phyloP scores from a whole-genome alignment of 2,888 invertebrate species.

The Rhabditoides inermis region DNA sequence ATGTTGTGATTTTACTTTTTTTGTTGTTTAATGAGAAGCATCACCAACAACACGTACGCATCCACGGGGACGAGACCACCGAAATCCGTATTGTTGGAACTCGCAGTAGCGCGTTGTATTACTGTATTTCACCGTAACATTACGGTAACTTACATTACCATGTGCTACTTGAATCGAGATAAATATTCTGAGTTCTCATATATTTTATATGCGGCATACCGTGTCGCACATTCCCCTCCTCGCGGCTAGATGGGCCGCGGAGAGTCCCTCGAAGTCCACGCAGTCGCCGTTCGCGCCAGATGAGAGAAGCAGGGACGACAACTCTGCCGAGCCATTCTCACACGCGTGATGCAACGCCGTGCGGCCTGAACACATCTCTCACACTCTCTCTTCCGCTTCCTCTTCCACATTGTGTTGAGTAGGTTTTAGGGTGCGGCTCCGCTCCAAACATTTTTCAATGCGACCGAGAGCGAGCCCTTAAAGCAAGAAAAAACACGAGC shows the following conservation, averaged over 20 bases:
- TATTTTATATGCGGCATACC: slow-evolving; percentile 8
- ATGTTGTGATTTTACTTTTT: no score
- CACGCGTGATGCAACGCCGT: slow-evolving; percentile 30
- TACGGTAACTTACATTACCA: not conserved
- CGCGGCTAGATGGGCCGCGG: slow-evolving; percentile 28
- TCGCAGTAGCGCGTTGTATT: not conserved
- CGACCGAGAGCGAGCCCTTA: no score
- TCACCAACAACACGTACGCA: no score
- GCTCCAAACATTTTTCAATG: not conserved
- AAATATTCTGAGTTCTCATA: not conserved
- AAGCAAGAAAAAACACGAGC: no score
- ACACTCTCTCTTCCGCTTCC: not conserved
- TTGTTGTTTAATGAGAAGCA: no score
- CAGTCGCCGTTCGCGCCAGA: slow-evolving; percentile 23
- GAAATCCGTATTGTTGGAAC: no score
- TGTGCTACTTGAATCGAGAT: not conserved
- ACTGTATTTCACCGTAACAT: not conserved
- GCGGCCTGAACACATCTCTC: slow-evolving; percentile 13
- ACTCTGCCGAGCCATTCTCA: slow-evolving; percentile 20
- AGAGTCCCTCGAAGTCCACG: slow-evolving; percentile 21
- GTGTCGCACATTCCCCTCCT: slow-evolving; percentile 30
- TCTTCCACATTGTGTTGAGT: not conserved
- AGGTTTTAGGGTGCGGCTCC: not conserved
- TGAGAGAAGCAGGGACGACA: slow-evolving; percentile 17
- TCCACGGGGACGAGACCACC: not conserved